Evolutionary conservation across 2,888 invertebrate genomes (phyloP).

Genomic region (Leptothorax acervorum): DNA sequence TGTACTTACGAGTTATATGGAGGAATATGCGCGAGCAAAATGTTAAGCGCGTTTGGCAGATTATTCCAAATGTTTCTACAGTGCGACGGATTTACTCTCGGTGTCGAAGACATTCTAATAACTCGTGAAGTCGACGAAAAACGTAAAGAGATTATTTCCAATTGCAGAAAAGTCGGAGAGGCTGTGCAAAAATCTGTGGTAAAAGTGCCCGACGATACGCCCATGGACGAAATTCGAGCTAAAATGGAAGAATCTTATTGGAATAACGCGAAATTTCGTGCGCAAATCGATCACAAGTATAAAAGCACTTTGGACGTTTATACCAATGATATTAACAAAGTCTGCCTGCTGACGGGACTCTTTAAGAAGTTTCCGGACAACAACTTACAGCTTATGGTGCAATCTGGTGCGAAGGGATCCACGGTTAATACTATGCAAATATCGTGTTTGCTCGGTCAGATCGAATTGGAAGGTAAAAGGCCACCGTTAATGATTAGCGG

Average conservation of each 20-base stretch:
- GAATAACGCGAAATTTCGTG: slow-evolving; percentile 91
- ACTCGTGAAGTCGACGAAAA: slow-evolving; percentile 90
- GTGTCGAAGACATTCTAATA: slow-evolving; percentile 97
- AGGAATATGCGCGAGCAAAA: slow-evolving; percentile 91
- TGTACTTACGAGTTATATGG: slow-evolving; percentile 98
- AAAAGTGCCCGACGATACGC: slow-evolving; percentile 88
- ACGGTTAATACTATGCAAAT: slow-evolving; percentile 99
- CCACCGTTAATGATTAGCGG: slow-evolving; percentile 98
- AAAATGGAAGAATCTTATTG: slow-evolving; percentile 91
- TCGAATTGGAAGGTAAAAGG: slow-evolving; percentile 98
- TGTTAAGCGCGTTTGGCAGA: slow-evolving; percentile 96
- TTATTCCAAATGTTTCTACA: slow-evolving; percentile 96
- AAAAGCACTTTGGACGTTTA: slow-evolving; percentile 92
- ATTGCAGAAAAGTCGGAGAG: slow-evolving; percentile 86
- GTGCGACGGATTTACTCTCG: slow-evolving; percentile 96
- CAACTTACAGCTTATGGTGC: slow-evolving; percentile 99
- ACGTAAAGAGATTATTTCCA: slow-evolving; percentile 89
- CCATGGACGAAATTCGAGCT: slow-evolving; percentile 88
- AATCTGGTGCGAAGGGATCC: slow-evolving; percentile 99
- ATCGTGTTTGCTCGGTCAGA: slow-evolving; percentile 98
- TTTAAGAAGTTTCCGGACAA: slow-evolving; percentile 96
- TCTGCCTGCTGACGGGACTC: slow-evolving; percentile 94
- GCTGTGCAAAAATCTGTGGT: slow-evolving; percentile 88
- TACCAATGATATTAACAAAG: slow-evolving; percentile 96
- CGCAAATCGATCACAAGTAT: slow-evolving; percentile 93